Evolutionary conservation across 2,888 invertebrate genomes (phyloP).

Genomic region (Torymus tubicola): DNA sequence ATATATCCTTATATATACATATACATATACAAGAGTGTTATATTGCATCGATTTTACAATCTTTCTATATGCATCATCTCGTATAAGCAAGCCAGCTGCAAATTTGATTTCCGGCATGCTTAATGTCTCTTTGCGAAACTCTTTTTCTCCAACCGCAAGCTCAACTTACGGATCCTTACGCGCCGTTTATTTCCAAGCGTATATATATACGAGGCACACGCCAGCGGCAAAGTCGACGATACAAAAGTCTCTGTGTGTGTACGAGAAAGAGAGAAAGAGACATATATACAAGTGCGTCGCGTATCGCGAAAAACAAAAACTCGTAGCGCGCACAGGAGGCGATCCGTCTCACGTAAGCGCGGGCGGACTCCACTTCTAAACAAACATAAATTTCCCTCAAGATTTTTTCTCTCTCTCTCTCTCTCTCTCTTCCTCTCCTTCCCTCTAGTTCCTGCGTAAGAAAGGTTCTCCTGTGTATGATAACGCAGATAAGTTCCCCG

Average conservation of each 20-base stretch:
- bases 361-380: constrained; percentile 24
- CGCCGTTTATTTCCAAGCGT: no score
- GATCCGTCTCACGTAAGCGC: constrained; percentile 4
- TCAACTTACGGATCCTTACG: no score
- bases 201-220: no score
- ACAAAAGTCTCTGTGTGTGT: no score
- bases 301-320: not conserved
- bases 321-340: not conserved
- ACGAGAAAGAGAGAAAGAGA: not conserved
- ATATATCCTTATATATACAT: no score
- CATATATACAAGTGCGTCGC: not conserved
- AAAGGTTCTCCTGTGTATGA: not conserved
- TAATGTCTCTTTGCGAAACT: not conserved
- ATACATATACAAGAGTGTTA: no score
- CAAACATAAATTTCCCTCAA: constrained; percentile 38
- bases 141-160: not conserved
- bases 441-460: no score
- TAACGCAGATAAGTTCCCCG: constrained; percentile 27
- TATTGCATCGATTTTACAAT: no score
- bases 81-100: not conserved
- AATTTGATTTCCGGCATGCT: not conserved
- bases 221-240: no score
- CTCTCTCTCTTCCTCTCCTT: no score
- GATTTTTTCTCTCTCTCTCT: constrained; percentile 22
- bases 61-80: no score